phyloP scores from a whole-genome alignment of 1,140 invertebrate species.

The Gryllus bimaculatus region DNA sequence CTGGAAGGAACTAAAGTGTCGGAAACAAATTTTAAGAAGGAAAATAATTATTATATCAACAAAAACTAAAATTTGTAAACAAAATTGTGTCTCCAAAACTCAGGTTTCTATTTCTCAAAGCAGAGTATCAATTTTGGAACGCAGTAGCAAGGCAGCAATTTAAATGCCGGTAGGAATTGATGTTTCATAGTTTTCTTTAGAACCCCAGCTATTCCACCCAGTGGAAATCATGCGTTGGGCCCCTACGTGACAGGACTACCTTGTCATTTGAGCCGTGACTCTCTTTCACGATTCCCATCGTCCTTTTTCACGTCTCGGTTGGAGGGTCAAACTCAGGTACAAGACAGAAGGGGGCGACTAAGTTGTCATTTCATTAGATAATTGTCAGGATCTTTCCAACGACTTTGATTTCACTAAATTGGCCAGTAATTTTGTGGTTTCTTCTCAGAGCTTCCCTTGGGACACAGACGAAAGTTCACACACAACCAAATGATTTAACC shows the following conservation, averaged over 20 bases:
- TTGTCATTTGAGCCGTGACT: neutral
- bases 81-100: too few relatives aligned
- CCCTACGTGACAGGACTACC: neutral
- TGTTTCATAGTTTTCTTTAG: neutral
- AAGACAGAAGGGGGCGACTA: neutral
- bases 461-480: too few relatives aligned
- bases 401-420: neutral
- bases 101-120: too few relatives aligned
- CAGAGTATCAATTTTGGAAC: neutral
- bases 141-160: neutral
- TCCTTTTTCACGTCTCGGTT: neutral
- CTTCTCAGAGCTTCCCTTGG: neutral
- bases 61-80: too few relatives aligned
- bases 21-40: too few relatives aligned
- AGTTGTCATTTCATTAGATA: neutral
- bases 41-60: too few relatives aligned
- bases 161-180: neutral
- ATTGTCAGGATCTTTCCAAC: neutral
- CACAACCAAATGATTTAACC: too few relatives aligned
- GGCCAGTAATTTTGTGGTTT: neutral
- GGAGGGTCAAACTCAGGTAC: neutral
- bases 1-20: too few relatives aligned
- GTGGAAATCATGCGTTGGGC: neutral
- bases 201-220: neutral
- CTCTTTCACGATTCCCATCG: neutral